Evolutionary conservation across 2,113 vertebrate genomes (phyloP).

Genomic region (Daubentonia madagascariensis): DNA sequence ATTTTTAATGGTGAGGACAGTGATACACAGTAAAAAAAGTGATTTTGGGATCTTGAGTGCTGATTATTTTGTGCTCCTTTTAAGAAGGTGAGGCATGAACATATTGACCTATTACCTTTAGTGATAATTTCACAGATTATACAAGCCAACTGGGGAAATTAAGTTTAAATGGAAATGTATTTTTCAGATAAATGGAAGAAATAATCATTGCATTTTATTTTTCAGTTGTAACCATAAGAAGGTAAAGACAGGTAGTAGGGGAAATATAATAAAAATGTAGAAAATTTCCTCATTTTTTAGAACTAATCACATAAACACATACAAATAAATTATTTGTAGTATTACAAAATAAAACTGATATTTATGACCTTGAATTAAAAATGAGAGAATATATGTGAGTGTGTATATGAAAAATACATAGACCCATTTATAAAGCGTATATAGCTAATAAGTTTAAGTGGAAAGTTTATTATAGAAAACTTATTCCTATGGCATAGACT

Average conservation of each 20-base stretch:
- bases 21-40: background rate
- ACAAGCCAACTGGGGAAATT: background rate
- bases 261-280: background rate
- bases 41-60: background rate
- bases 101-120: background rate
- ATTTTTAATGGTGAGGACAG: background rate
- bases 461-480: background rate
- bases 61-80: background rate
- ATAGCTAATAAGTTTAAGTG: background rate
- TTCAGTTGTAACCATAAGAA: background rate
- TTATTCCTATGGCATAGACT: background rate
- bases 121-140: background rate
- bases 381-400: background rate
- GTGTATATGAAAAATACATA: background rate
- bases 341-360: background rate
- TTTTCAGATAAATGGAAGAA: background rate
- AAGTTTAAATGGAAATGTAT: background rate
- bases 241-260: background rate
- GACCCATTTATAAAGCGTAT: background rate
- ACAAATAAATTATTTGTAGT: background rate
- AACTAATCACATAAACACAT: background rate
- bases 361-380: background rate
- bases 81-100: background rate
- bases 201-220: background rate
- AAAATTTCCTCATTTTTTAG: background rate